Evolutionary conservation across 2,888 invertebrate genomes (phyloP).

Genomic region (Rhaphigaster nebulosa): DNA sequence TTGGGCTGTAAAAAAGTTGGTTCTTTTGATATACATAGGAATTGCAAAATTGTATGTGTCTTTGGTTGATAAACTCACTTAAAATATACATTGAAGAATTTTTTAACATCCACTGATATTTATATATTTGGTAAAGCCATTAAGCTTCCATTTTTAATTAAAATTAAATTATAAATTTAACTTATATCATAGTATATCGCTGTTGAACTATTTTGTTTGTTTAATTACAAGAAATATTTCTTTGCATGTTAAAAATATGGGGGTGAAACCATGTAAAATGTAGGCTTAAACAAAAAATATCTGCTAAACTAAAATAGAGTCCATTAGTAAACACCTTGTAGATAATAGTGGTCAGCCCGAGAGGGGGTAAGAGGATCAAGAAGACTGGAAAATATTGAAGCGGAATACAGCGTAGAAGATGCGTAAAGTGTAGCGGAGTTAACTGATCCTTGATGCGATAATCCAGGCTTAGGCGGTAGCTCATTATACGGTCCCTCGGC

Average conservation of each 20-base stretch:
- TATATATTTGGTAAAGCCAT: too few relatives aligned
- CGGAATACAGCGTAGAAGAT: not conserved
- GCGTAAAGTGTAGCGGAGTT: slow-evolving; percentile 19
- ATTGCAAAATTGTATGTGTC: too few relatives aligned
- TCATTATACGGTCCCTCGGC: not conserved
- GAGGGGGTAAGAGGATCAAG: not conserved
- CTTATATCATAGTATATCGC: too few relatives aligned
- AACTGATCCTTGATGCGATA: not conserved
- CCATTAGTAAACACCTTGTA: slow-evolving; percentile 26
- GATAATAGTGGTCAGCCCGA: not conserved
- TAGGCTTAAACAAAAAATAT: not conserved
- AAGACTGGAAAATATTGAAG: slow-evolving; percentile 21
- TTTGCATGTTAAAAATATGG: not conserved
- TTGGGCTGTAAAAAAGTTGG: too few relatives aligned
- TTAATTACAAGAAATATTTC: not conserved
- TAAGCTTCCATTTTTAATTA: too few relatives aligned
- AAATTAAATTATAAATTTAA: too few relatives aligned
- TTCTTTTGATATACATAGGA: too few relatives aligned
- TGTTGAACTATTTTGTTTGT: too few relatives aligned
- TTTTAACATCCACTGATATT: too few relatives aligned
- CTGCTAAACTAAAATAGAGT: not conserved
- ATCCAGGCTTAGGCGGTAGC: slow-evolving; percentile 16
- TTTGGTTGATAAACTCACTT: too few relatives aligned
- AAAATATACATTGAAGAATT: too few relatives aligned
- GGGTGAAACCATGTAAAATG: not conserved